Base-by-base conservation (phyloP, 2,888 invertebrate genomes). In the Digitonthophagus gazella region DNA sequence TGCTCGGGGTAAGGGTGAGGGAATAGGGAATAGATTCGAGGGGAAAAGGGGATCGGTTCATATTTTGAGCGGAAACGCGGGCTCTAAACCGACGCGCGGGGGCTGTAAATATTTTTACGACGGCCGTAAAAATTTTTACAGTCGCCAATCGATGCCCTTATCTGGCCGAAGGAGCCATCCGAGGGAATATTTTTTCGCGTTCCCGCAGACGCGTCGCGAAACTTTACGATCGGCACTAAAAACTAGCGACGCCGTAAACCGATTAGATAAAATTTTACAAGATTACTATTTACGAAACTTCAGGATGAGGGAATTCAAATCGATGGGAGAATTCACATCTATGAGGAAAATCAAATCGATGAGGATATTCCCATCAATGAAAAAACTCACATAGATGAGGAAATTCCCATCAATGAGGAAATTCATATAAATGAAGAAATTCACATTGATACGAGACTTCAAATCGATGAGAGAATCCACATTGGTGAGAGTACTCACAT, bases 21-120 rank as follows among this genome's bases (percentile, higher is more conserved):
- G 19, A 61, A 19, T 20, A 61, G 5, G 61, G 20, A 18, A 61
- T 61, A 18, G 61, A 19, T 61, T 61, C 61, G 18, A 16, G 5
- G n/a, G 20, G 61, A n/a, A 61, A 19, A 44, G 11, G 28, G 28
- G 28, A 44, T n/a, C 16, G 61, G 18, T 61, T 69, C 68, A 69
- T 69, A 69, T 66, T 65, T 69, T 65, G 55, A 28, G 61, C 55
- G 55, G 65, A 69, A 44, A 65, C 65, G 68, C 65, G 54, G 18
- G 68, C 65, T 65, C 61, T 69, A 69, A 69, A 69, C 65, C 58
- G 61, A 65, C 61, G 65, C 56, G 65, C 68, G 65, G 68, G 55
- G 68, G 68, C 65, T 69, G 68, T 69, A 69, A 69, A 69, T 69
- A 69, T 69, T 69, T 61, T 69, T 69, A 69, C 61, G 66, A 63